Conservation (phyloP, 2,888 invertebrate genomes). For the Luperina nickerlii region DNA sequence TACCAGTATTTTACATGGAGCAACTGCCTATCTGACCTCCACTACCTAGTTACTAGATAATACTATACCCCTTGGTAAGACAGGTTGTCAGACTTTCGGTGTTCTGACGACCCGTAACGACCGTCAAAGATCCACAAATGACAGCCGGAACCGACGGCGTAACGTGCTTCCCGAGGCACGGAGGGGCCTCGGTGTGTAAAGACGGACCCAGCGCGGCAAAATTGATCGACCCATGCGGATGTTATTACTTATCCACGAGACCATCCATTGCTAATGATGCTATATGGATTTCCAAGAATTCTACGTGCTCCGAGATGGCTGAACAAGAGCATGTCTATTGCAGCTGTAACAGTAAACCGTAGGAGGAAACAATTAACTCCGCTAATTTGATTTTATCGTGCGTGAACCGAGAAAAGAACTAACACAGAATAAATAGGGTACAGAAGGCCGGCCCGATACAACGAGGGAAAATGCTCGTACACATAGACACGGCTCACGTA, state of each 20-base stretch:
- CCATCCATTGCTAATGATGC: background rate
- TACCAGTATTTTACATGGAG: background rate
- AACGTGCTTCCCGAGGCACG: no score
- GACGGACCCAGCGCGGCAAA: no score
- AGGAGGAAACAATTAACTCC: conserved; percentile 60
- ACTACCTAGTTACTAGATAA: no score
- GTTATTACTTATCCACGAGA: no score
- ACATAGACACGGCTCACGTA: background rate
- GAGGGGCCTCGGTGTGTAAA: no score
- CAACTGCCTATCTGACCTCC: background rate
- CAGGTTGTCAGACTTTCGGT: no score
- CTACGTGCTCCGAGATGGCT: conserved; percentile 14
- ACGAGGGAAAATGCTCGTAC: background rate
- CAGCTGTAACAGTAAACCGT: conserved; percentile 42
- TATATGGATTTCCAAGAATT: conserved; percentile 16
- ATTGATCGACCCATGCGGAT: no score
- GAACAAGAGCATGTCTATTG: conserved; percentile 33
- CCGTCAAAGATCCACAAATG: no score
- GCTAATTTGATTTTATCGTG: conserved; percentile 65
- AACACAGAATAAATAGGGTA: background rate
- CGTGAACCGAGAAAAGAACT: conserved; percentile 49
- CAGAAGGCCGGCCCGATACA: conserved; percentile 5
- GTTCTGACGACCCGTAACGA: no score
- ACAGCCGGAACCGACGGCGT: no score
- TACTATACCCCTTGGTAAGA: no score